Percentiles rank a stretch among this genome's conserved stretches.
Conservation (phyloP, 2,113 vertebrate genomes). For the Gopherus flavomarginatus region DNA sequence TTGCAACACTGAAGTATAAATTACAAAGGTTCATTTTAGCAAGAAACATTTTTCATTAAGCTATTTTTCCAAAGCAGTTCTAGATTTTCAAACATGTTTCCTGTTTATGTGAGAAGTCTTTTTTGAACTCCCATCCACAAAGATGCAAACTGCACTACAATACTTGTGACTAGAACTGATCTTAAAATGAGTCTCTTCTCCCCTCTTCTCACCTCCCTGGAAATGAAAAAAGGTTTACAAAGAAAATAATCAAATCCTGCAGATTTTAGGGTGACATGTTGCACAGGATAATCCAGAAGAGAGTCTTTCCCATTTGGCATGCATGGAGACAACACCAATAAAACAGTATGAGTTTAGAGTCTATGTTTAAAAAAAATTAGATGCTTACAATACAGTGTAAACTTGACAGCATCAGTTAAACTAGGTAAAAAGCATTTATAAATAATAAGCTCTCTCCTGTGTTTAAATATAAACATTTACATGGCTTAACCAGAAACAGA, state of each 20-base stretch:
- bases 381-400: not conserved
- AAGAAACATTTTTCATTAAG: not conserved
- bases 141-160: not conserved
- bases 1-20: not conserved
- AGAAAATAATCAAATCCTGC: not conserved
- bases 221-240: not conserved
- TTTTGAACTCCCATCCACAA: not conserved
- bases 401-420: not conserved
- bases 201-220: not conserved
- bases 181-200: not conserved
- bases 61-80: not conserved
- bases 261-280: not conserved
- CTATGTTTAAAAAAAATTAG: not conserved
- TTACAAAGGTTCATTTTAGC: not conserved
- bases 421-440: not conserved
- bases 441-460: not conserved
- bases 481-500: not conserved
- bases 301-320: not conserved
- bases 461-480: not conserved
- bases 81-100: not conserved
- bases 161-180: not conserved
- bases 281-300: rapidly evolving
- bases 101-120: not conserved
- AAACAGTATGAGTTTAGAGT: not conserved
- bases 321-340: not conserved